Evolutionary conservation across 35 echinoderm and acorn worm species (phyloP).

Genomic region (Amphiura filiformis): DNA sequence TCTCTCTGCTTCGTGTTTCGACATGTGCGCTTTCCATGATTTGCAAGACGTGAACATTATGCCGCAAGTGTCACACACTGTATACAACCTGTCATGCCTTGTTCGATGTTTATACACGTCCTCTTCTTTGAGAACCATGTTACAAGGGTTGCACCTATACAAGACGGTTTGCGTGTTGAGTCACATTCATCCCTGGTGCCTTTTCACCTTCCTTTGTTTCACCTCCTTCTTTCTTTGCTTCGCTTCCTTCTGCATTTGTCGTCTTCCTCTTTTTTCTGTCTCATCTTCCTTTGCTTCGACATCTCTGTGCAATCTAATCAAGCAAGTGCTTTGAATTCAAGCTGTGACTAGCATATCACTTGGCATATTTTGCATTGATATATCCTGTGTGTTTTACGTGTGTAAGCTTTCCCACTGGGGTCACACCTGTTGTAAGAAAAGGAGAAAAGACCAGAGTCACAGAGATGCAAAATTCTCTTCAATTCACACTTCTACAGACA

Average conservation of each 20-base stretch:
- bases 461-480: too few species aligned
- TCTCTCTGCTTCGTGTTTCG: too few species aligned
- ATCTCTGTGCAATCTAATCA: background rate
- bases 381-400: too few species aligned
- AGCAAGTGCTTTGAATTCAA: background rate
- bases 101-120: too few species aligned
- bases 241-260: background rate
- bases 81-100: background rate
- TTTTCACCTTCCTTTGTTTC: background rate
- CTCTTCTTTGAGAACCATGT: background rate
- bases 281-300: too few species aligned
- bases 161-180: background rate
- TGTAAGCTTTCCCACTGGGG: too few species aligned
- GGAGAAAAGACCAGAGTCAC: too few species aligned
- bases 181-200: background rate
- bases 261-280: background rate
- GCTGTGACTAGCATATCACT: background rate
- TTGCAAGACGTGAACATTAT: background rate
- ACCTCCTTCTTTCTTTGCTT: too few species aligned
- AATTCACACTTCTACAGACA: too few species aligned
- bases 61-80: background rate
- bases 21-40: too few species aligned
- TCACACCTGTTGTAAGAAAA: too few species aligned
- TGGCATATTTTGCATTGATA: background rate
- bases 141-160: background rate